phyloP scores from a whole-genome alignment of 1,140 invertebrate species.

The Druon quercuslanigerum region DNA sequence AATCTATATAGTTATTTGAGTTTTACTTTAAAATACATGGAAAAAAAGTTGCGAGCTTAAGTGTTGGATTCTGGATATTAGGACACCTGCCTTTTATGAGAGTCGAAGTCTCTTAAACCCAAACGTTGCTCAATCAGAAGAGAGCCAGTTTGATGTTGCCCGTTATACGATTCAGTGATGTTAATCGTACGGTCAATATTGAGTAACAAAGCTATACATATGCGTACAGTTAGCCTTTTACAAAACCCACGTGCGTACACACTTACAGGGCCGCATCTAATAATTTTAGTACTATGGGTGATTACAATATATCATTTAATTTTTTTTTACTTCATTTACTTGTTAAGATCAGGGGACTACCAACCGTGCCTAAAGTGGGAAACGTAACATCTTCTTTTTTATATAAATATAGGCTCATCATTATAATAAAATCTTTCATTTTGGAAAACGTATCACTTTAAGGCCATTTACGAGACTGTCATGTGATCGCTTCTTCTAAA shows the following conservation, averaged over 20 bases:
- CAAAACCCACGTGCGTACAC: constrained; percentile 19
- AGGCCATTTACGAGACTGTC: no score
- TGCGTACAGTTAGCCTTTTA: constrained; percentile 11
- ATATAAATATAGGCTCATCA: no score
- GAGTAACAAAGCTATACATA: constrained; percentile 30
- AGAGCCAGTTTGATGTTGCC: constrained; percentile 23
- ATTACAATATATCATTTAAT: constrained; percentile 7
- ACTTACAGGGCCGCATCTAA: constrained; percentile 24
- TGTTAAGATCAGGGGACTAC: no score
- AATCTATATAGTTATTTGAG: no score
- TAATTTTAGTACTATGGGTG: neutral
- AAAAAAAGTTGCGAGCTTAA: neutral
- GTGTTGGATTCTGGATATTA: constrained; percentile 25
- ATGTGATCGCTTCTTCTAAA: no score
- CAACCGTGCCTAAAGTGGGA: no score
- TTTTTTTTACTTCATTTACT: neutral
- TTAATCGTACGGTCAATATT: constrained; percentile 37
- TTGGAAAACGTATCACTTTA: no score
- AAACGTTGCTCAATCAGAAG: constrained; percentile 35
- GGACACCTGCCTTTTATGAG: constrained; percentile 37
- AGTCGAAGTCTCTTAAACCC: constrained; percentile 23
- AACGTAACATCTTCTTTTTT: no score
- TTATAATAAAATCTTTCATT: no score
- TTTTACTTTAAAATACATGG: no score
- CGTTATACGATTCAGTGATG: constrained; percentile 34